A percentile compares a stretch with the other conserved stretches of the same genome.
phyloP scores from a whole-genome alignment of 2,797 vertebrate species.

The Pangasius sanitwongsei region DNA sequence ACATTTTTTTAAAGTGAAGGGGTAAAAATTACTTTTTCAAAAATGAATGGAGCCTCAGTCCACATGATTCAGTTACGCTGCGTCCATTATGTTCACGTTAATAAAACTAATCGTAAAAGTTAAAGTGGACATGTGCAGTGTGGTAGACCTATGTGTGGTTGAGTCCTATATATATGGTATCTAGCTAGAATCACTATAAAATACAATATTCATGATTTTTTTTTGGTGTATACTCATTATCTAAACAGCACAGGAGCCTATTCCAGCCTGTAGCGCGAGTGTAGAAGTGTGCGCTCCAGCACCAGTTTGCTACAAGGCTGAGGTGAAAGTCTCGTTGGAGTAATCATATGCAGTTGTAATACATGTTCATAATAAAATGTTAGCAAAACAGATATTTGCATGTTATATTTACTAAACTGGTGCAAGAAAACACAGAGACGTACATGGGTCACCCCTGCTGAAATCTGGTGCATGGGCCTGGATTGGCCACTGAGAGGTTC shows the following conservation, averaged over 20 bases:
- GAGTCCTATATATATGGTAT: neutral
- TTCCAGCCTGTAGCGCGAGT: neutral
- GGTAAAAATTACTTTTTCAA: too few species aligned
- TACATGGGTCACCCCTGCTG: too few species aligned
- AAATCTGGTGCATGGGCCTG: too few species aligned
- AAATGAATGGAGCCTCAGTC: too few species aligned
- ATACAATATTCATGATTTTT: neutral
- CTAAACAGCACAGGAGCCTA: neutral
- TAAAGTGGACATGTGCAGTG: neutral
- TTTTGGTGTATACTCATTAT: neutral
- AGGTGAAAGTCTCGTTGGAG: neutral
- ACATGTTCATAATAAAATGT: neutral
- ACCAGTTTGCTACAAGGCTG: neutral
- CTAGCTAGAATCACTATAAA: neutral
- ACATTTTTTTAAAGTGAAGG: too few species aligned
- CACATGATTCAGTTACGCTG: too few species aligned
- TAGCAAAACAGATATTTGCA: neutral
- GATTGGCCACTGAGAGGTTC: neutral
- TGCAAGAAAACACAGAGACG: too few species aligned
- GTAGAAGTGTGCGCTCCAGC: neutral
- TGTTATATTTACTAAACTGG: neutral
- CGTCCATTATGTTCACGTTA: too few species aligned
- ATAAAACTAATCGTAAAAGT: too few species aligned
- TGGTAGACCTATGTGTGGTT: neutral
- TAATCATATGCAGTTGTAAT: neutral